Conservation (phyloP, 2,797 vertebrate genomes). For the Paedocypris micromegethes region DNA sequence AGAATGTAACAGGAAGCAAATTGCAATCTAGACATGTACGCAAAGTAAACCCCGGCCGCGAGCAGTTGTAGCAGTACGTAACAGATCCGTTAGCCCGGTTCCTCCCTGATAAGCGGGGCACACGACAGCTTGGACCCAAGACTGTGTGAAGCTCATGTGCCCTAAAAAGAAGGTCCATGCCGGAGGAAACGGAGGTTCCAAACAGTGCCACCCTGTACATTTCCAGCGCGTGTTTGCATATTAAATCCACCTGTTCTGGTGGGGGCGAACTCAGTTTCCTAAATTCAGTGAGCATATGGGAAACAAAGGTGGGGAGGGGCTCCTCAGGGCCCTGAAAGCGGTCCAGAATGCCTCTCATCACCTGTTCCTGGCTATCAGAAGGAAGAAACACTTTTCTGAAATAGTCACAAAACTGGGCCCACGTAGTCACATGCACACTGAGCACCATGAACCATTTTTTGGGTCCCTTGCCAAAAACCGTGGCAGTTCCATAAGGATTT, state of each 20-base stretch:
- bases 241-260: background rate
- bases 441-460: constrained; percentile 5
- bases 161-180: background rate
- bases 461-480: background rate
- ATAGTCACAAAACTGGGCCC: constrained; percentile 17
- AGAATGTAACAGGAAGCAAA: background rate
- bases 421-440: background rate
- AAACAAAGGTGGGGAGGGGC: background rate
- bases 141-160: constrained; percentile 11
- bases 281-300: constrained; percentile 12
- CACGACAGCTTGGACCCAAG: background rate
- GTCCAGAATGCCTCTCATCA: constrained; percentile 3
- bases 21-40: background rate
- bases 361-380: background rate
- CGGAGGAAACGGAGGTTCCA: background rate
- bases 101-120: too few relatives aligned
- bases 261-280: background rate
- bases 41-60: background rate
- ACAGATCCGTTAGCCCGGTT: background rate
- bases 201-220: constrained; percentile 2
- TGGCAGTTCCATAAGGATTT: background rate
- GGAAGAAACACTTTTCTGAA: constrained; percentile 10
- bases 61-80: background rate
- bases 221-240: constrained; percentile 10
- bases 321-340: background rate